Base-by-base conservation (phyloP, 1,140 invertebrate species). In the Aphelinus certus region DNA sequence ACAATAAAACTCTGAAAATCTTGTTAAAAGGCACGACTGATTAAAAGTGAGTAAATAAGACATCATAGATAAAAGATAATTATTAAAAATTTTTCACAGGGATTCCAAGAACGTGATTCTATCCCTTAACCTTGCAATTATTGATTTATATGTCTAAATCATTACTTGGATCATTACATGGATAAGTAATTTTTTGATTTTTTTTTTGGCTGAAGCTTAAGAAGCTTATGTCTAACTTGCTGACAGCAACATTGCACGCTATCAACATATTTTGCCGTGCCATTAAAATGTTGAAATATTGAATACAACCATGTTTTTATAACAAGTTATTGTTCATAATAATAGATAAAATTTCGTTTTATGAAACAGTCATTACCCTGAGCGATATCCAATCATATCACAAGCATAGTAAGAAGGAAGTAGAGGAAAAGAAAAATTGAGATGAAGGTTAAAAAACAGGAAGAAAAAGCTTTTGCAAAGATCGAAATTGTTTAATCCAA, bases 1-100 rank as follows among this genome's bases (percentile, higher is more conserved):
- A 45, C 75, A 81, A 83, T 81, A 81, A 83, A 84, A 82, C 43
- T 80, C 63, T 75, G 70, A 67, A 75, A 74, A 80, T 82, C 78
- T 83, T 56, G 66, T 83, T 85, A 82, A 85, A 85, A 84, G 83
- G 82, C 83, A 85, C 83, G 82, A 81, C 81, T 79, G 76, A 83
- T 83, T 85, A 81, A 84, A 85, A 85, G 6, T 79, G 80, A 76
- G 64, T 83, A 83, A 84, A 83, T 76, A 78, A 82, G 75, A 81
- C 69, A 76, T 79, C 79, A 69, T 64, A 76, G 70, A 78, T 79
- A 79, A 83, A 82, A 81, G 73, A 79, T 79, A 75, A 78, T 78
- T 66, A 76, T 82, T 81, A 82, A 82, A 83, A 83, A 79, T 81
- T 82, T 10, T 69, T 66, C 48, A 68, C 63, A 76, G 65, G 75